phyloP scores from a whole-genome alignment of 92 coral and sea anemone species.

The Siderastrea siderea region DNA sequence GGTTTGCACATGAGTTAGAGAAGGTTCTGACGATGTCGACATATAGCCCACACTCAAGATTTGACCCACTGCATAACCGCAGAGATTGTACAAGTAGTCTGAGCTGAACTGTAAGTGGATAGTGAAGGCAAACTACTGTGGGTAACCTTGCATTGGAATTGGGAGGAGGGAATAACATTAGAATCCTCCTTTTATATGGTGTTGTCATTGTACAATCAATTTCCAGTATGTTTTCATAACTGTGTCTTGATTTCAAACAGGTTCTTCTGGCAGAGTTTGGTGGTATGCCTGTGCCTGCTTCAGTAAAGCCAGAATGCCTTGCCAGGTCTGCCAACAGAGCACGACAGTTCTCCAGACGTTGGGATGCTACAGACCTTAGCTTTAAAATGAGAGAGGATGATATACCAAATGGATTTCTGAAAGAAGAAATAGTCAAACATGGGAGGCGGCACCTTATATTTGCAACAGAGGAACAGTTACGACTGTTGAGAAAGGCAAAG shows the following conservation, averaged over 20 bases:
- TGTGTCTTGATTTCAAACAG: neutral
- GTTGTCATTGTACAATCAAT: neutral
- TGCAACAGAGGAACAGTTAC: slow-evolving; percentile 22
- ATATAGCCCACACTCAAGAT: too few species aligned
- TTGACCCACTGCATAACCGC: too few species aligned
- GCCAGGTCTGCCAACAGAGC: slow-evolving; percentile 36
- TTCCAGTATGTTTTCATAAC: neutral
- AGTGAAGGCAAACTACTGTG: too few species aligned
- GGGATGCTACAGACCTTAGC: neutral
- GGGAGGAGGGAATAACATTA: too few species aligned
- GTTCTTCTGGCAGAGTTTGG: slow-evolving; percentile 15
- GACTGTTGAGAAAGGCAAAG: slow-evolving; percentile 13
- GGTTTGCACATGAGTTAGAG: too few species aligned
- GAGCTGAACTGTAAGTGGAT: too few species aligned
- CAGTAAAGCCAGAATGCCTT: slow-evolving; percentile 25
- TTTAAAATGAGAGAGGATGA: slow-evolving; percentile 23
- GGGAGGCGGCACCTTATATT: slow-evolving; percentile 40
- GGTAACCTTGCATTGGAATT: too few species aligned
- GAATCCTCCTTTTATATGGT: neutral
- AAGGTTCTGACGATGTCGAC: too few species aligned
- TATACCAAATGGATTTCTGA: slow-evolving; percentile 13
- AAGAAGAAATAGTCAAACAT: slow-evolving; percentile 10
- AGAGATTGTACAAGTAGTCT: too few species aligned
- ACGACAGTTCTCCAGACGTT: slow-evolving; percentile 14
- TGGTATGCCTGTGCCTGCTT: slow-evolving; percentile 7